phyloP scores from a whole-genome alignment of 2,888 invertebrate genomes.

The Epinotia demarniana region DNA sequence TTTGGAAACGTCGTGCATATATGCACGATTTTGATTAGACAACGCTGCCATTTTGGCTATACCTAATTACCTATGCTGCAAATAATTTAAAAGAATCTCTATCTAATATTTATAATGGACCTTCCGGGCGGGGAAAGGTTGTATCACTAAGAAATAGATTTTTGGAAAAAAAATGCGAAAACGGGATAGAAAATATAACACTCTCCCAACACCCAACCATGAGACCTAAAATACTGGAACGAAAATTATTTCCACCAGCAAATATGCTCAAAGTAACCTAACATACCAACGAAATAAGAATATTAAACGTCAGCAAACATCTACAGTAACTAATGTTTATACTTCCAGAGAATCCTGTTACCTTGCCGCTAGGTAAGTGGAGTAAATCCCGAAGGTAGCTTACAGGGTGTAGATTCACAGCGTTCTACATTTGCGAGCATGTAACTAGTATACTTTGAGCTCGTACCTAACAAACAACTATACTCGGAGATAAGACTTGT shows the following conservation, averaged over 20 bases:
- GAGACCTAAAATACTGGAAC: too few relatives aligned
- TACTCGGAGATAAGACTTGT: not conserved
- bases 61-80: too few relatives aligned
- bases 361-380: not conserved
- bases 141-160: too few relatives aligned
- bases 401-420: not conserved
- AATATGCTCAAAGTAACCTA: not conserved
- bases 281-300: not conserved
- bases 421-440: not conserved
- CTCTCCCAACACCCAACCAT: not conserved
- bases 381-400: conserved; percentile 3
- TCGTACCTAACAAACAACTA: not conserved
- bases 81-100: too few relatives aligned
- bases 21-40: too few relatives aligned
- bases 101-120: too few relatives aligned
- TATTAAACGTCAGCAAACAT: conserved; percentile 12
- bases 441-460: not conserved
- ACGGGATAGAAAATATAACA: too few relatives aligned
- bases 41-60: too few relatives aligned
- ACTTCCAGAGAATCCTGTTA: conserved; percentile 7
- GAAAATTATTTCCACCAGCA: not conserved
- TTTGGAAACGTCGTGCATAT: too few relatives aligned
- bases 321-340: conserved; percentile 10
- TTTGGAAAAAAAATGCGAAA: too few relatives aligned
- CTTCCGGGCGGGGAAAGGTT: too few relatives aligned